Conservation (phyloP, 2,888 invertebrate species). For the Euphydryas editha region DNA sequence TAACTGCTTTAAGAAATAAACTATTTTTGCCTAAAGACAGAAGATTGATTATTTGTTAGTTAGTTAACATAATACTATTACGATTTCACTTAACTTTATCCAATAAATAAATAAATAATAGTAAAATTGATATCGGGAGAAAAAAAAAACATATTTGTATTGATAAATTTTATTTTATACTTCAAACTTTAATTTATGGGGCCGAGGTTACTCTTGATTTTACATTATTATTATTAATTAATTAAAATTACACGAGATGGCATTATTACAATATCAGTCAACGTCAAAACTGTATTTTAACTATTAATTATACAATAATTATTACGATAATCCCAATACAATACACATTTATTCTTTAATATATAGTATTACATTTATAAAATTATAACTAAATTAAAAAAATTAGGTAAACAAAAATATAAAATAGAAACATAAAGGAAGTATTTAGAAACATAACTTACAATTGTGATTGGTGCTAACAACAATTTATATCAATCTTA, state of each 20-base stretch:
- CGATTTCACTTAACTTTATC: neutral
- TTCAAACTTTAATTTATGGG: conserved; percentile 54
- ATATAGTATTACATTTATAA: neutral
- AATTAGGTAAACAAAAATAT: neutral
- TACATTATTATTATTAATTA: conserved; percentile 44
- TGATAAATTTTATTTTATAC: conserved; percentile 57
- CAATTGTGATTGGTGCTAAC: too few species aligned
- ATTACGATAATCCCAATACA: conserved; percentile 6
- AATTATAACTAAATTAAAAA: neutral
- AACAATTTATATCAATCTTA: too few species aligned
- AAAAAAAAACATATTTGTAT: conserved; percentile 42
- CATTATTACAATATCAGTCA: conserved; percentile 75
- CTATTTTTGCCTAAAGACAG: too few species aligned
- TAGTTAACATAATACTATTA: neutral
- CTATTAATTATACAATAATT: conserved; percentile 36
- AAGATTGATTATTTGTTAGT: too few species aligned
- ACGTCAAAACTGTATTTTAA: conserved; percentile 63
- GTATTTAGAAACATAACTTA: too few species aligned
- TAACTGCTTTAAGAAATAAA: too few species aligned
- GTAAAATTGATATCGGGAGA: neutral
- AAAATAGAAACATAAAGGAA: neutral
- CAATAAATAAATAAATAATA: neutral
- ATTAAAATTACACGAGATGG: conserved; percentile 65
- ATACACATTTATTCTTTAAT: neutral
- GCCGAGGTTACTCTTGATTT: conserved; percentile 50